These are phyloP conservation scores for Bellardia pandia DNA, from an alignment of 2,888 invertebrate species.

Conservation along the genomic window DNA sequence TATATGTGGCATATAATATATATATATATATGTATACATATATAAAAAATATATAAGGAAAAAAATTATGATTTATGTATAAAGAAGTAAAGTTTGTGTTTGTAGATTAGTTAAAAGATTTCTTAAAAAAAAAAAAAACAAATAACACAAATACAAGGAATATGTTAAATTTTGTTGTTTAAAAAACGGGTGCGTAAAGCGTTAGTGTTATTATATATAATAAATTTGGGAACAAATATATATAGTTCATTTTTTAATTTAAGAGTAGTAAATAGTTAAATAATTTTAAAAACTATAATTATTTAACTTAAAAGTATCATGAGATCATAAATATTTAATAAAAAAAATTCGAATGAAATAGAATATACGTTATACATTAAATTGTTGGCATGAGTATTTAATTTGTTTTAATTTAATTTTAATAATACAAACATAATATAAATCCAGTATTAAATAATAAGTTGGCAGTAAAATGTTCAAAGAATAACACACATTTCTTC, in stretches of 20 bases:
- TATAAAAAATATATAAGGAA: conserved; percentile 27
- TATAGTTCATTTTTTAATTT: conserved; percentile 11
- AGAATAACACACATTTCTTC: not conserved
- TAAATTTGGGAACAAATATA: conserved; percentile 27
- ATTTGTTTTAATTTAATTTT: conserved; percentile 20
- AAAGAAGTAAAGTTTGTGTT: conserved; percentile 41
- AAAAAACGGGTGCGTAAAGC: conserved; percentile 60
- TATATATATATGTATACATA: conserved; percentile 20
- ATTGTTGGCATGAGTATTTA: conserved; percentile 16
- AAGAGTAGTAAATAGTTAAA: conserved; percentile 54
- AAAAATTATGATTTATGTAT: conserved; percentile 41
- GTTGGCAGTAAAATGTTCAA: conserved; percentile 4
- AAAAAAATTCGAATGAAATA: conserved; percentile 37
- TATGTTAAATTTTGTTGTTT: conserved; percentile 30
- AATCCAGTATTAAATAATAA: conserved; percentile 42
- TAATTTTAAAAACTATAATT: conserved; percentile 62
- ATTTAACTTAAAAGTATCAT: conserved; percentile 63
- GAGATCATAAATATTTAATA: conserved; percentile 47
- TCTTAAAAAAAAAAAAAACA: conserved; percentile 57
- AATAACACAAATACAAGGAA: conserved; percentile 60
- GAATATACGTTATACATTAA: conserved; percentile 68
- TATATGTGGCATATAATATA: conserved; percentile 26
- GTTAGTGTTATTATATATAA: conserved; percentile 60
- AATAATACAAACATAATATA: conserved; percentile 34
- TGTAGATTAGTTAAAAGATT: conserved; percentile 57